phyloP scores from a whole-genome alignment of 2,888 invertebrate genomes.

The Pristionchus japonicus region DNA sequence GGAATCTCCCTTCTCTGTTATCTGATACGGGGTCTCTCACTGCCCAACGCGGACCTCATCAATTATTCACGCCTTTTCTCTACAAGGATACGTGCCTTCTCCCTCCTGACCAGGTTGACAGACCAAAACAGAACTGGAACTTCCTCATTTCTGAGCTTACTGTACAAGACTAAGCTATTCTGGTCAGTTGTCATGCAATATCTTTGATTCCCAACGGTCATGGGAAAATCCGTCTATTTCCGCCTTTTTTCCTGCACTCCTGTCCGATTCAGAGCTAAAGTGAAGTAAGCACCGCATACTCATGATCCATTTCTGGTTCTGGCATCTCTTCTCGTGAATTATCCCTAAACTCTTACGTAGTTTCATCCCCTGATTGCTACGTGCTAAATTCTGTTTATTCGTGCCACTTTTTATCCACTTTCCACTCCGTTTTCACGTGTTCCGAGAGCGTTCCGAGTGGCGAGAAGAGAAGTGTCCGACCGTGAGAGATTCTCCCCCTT shows the following conservation, averaged over 20 bases:
- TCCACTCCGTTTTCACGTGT: neutral
- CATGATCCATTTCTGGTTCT: neutral
- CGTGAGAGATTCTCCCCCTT: neutral
- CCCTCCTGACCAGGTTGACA: neutral
- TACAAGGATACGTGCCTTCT: neutral
- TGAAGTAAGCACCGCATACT: neutral
- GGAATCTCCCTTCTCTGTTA: constrained; percentile 3
- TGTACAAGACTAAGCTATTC: neutral
- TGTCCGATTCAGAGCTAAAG: neutral
- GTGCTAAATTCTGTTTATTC: neutral
- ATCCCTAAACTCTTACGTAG: neutral
- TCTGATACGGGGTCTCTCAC: neutral
- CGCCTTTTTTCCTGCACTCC: neutral
- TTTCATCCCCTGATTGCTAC: neutral
- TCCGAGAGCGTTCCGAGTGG: neutral
- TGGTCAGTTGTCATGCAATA: too few relatives aligned
- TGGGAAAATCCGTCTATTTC: neutral
- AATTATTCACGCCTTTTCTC: neutral
- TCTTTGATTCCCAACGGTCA: too few relatives aligned
- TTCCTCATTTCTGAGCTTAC: neutral
- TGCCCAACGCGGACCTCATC: neutral
- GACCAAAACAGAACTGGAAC: neutral
- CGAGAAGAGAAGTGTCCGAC: neutral
- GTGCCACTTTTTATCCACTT: neutral
- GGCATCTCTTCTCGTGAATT: neutral